Base-by-base conservation (phyloP, 2,888 invertebrate genomes). In the Scrobipalpa atriplicella region DNA sequence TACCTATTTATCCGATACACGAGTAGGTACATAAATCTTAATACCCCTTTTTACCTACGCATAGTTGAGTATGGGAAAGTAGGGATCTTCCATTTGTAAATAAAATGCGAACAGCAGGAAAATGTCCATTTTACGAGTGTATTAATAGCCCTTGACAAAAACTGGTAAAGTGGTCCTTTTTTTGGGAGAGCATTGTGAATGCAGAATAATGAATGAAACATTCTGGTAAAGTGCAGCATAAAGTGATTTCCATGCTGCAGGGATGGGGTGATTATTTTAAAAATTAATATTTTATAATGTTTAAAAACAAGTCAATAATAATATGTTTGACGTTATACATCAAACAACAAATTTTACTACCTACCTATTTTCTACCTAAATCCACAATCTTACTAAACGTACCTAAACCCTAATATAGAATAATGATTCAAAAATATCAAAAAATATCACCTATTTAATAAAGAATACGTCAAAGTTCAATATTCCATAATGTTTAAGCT, bases 61-160 rank as follows among this genome's bases (percentile, higher is more conserved):
- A 16, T 16, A 13, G 43, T 13, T 11, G n/a, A 43, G 43, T 43
- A 47, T 47, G 16, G 16, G 16, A 47, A 47, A 47, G 5, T n/a
- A 16, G n/a, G n/a, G 16, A n/a, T 47, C 16, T 47, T 47, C 47
- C 47, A 47, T 47, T 47, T 47, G 47, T 47, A n/a, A 47, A 47
- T 47, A 47, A 47, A 47, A n/a, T 47, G 16, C n/a, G n/a, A n/a
- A n/a, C n/a, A n/a, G 16, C 47, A 47, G 16, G 16, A 47, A 47
- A 47, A 47, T 16, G 47, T 29, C 29, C 29, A 47, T 47, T 47
- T n/a, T 2, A 47, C 56, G 29, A 29, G 29, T 29, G 29, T 52
- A 63, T 66, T 39, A 68, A 66, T 21, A 39, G 21, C 11, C 29
- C 62, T 65, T 65, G 11, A 63, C 47, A 65, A 62, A 62, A 58